Base-by-base conservation (phyloP, 1,140 invertebrate genomes). In the Amphibalanus amphitrite region DNA sequence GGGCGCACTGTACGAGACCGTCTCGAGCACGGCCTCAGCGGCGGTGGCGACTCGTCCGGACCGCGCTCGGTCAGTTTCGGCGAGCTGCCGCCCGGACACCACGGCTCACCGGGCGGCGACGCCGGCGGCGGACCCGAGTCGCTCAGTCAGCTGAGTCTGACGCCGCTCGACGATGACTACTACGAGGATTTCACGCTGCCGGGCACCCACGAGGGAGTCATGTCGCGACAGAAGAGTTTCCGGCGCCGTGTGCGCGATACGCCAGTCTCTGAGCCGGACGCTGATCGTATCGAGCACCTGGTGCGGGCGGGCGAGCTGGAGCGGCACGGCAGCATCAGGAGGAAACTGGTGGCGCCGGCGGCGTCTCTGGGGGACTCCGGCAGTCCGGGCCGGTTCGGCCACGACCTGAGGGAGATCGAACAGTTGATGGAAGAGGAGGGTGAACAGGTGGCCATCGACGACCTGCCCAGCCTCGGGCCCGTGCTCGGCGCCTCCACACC, bases 131-230 rank as follows among this genome's bases (percentile, higher is more conserved):
- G 47, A 20, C 47, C 47, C 47, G 47, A 59, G 47, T 59, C 47
- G 47, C 47, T 59, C 13, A 59, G 47, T 64, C 69, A 80, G 29
- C 76, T 59, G 47, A 59, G 47, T 64, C 69, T 81, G 38, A 77
- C 75, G 25, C 72, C 33, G 28, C 71, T 76, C 26, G 75, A 75
- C 40, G 78, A 80, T 33, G 79, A 81, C 69, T 79, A 79, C 70
- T 79, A 78, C 65, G 79, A 79, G 73, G 79, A 80, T 59, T 80
- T 77, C 72, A 77, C 76, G 71, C 73, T 79, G 23, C 79, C 79
- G 3, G 72, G 77, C 28, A 79, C 78, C 17, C 78, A 80, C 74
- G 78, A 80, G 71, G 77, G 76, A 71, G 78, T 78, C 10, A 79
- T 80, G 76, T 76, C 76, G 33, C 73, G 78, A n/a, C 77, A 78